Percentiles rank a stretch among this genome's conserved stretches.
Conservation (phyloP, 1,140 invertebrate genomes). For the Trachymyrmex septentrionalis region DNA sequence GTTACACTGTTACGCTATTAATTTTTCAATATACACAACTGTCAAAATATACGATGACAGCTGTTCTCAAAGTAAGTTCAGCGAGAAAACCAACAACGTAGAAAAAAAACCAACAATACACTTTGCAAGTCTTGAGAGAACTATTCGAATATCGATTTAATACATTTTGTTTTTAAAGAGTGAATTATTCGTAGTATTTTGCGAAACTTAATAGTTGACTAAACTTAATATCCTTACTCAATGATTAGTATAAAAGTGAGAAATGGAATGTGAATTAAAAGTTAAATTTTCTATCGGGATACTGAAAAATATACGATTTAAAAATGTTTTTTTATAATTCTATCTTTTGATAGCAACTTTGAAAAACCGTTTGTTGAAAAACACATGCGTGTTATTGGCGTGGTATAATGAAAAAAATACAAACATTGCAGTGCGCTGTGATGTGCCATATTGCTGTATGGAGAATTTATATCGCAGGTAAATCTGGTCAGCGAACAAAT, state of each 20-base stretch:
- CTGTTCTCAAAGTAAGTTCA: too few species aligned
- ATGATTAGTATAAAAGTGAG: neutral
- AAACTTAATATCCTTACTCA: neutral
- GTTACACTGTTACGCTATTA: too few species aligned
- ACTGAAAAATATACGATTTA: neutral
- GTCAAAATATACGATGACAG: too few species aligned
- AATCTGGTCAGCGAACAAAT: conserved; percentile 38
- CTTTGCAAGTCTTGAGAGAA: too few species aligned
- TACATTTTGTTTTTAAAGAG: too few species aligned
- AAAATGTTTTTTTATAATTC: neutral
- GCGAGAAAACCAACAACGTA: too few species aligned
- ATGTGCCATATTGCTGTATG: conserved; percentile 19
- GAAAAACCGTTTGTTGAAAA: neutral
- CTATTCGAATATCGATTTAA: too few species aligned
- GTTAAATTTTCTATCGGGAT: neutral
- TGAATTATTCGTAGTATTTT: too few species aligned
- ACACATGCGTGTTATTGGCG: neutral
- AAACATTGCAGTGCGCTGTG: neutral
- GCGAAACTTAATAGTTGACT: neutral
- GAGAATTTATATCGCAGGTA: conserved; percentile 40
- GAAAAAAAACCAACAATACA: too few species aligned
- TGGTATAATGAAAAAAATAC: conserved; percentile 16
- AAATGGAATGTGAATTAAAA: neutral
- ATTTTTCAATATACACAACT: too few species aligned
- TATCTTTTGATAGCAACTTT: conserved; percentile 16